These are phyloP conservation scores for Schlechtendalia chinensis DNA, from an alignment of 1,140 invertebrate species.

Conservation along the genomic window DNA sequence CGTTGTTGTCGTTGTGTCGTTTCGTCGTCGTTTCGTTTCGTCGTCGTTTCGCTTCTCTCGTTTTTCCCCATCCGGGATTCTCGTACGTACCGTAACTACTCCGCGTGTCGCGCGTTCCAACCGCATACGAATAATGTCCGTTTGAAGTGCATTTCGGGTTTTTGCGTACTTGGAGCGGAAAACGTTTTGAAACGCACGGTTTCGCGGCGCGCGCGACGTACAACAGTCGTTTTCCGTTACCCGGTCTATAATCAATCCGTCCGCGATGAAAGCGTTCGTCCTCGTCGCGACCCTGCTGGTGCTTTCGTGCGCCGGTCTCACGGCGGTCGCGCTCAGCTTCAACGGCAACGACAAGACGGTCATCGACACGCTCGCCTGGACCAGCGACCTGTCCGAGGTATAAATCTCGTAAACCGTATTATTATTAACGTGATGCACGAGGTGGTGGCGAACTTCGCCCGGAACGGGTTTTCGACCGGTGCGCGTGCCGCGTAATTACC, in stretches of 20 bases:
- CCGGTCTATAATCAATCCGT: too few relatives aligned
- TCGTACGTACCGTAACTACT: too few relatives aligned
- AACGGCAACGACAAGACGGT: slow-evolving; percentile 28
- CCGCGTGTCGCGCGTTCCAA: too few relatives aligned
- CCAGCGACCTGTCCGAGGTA: slow-evolving; percentile 29
- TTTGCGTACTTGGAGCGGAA: not conserved
- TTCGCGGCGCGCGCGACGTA: not conserved
- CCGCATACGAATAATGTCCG: too few relatives aligned
- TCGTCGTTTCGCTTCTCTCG: not conserved
- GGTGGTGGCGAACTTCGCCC: not conserved
- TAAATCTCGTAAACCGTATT: not conserved
- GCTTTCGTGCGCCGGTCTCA: not conserved
- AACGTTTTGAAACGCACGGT: not conserved
- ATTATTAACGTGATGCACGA: not conserved
- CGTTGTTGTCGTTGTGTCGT: too few relatives aligned
- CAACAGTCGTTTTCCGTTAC: not conserved
- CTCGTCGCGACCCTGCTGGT: not conserved
- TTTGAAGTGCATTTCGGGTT: too few relatives aligned
- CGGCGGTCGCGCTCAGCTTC: not conserved
- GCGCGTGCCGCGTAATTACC: too few relatives aligned
- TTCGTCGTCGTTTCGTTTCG: not conserved
- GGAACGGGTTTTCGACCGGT: slow-evolving; percentile 8
- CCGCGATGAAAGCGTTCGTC: too few relatives aligned
- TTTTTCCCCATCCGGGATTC: too few relatives aligned
- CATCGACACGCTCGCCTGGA: slow-evolving; percentile 19